Base-by-base conservation (phyloP, 92 coral and sea anemone species). In the Montipora capitata region DNA sequence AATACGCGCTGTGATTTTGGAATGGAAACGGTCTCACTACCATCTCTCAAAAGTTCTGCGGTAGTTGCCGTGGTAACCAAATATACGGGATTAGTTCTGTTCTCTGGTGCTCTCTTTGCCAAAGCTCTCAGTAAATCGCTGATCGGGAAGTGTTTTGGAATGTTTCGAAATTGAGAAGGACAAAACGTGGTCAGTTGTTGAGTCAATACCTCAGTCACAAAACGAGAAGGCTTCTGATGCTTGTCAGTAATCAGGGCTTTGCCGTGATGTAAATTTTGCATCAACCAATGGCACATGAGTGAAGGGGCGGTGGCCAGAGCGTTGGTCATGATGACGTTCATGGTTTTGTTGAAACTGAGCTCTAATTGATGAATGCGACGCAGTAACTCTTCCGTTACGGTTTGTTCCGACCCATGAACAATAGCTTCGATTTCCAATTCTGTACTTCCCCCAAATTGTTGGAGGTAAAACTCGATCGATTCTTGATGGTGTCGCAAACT, bases 261-360 rank as follows among this genome's bases (percentile, higher is more conserved):
- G 40, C 59, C 78, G 10, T 20, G 15, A 10, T n/a, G 14, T 7
- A 3, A 10, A 35, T 1, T 9, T 20, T 42, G 58, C 78, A 18
- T 41, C 61, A 73, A 10, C 59, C 59, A 73, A 5, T n/a, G 78
- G 27, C 78, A 73, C 1, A 51, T 43, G 7, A 45, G 1, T 13
- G 78, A 45, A 2, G 78, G 78, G 11, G 78, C 78, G 48, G 78
- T 73, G 59, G 78, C 78, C 38, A 73, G 2, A 7, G 78, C 78
- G 3, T 7, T n/a, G 12, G 61, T 16, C 78, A 73, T 45, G 40
- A 44, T 59, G 3, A n/a, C 4, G n/a, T 45, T 45, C 3, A 73
- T 43, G 38, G 78, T 73, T 40, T 14, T 16, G 61, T 15, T 12
- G n/a, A 73, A 73, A 15, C 78, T 73, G 7, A 44, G 38, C 61